A percentile compares a stretch with the other conserved stretches of the same genome.
phyloP scores from a whole-genome alignment of 2,113 vertebrate species.

The Leptobrachium ailaonicum region DNA sequence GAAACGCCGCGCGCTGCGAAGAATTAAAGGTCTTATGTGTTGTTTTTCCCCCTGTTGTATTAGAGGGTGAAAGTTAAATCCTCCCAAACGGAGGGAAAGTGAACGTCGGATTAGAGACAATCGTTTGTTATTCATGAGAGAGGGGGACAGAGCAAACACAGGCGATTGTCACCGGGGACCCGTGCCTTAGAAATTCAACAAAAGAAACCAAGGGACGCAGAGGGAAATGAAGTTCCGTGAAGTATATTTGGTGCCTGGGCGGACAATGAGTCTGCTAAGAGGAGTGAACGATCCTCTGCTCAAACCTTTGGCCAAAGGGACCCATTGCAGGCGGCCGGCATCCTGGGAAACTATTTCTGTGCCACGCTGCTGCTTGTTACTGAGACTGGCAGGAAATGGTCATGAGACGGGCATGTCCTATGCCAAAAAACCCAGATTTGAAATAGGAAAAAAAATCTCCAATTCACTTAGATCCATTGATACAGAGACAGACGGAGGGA shows the following conservation, averaged over 20 bases:
- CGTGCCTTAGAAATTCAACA: background rate
- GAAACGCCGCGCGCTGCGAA: slow-evolving; percentile 14
- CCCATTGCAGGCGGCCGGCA: too few relatives aligned
- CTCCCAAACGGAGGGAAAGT: background rate
- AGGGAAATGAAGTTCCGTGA: slow-evolving; percentile 6
- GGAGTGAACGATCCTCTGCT: too few relatives aligned
- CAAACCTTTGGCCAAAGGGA: too few relatives aligned
- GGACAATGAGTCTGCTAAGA: slow-evolving; percentile 4
- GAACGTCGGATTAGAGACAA: slow-evolving; percentile 12
- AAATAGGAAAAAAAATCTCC: too few relatives aligned
- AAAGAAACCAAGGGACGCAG: background rate
- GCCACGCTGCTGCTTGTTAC: too few relatives aligned
- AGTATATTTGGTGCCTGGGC: background rate
- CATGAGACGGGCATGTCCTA: too few relatives aligned
- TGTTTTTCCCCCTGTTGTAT: too few relatives aligned
- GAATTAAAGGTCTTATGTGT: slow-evolving; percentile 9
- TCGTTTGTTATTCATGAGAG: slow-evolving; percentile 41
- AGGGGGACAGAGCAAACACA: slow-evolving; percentile 27
- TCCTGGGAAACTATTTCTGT: too few relatives aligned
- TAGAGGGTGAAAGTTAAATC: slow-evolving; percentile 31
- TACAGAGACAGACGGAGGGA: too few relatives aligned
- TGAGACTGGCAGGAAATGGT: too few relatives aligned
- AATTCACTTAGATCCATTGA: too few relatives aligned
- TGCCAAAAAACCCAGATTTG: too few relatives aligned
- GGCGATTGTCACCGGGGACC: background rate